Percentiles rank a stretch among this genome's conserved stretches.
Evolutionary conservation across 2,113 vertebrate genomes (phyloP).

Genomic region (Platichthys flesus): DNA sequence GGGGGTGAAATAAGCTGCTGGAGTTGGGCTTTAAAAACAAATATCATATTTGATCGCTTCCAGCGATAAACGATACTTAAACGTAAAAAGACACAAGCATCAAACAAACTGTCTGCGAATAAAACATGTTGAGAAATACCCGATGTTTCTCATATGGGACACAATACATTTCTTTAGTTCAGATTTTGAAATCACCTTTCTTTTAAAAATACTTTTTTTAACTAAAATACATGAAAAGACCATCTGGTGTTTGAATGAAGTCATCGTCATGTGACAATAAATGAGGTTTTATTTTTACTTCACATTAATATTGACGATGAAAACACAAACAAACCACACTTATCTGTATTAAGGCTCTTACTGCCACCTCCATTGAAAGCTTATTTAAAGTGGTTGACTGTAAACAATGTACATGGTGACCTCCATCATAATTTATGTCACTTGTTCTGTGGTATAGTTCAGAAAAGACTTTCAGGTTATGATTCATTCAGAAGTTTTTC

Average conservation of each 20-base stretch:
- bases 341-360: not conserved
- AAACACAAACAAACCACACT: not conserved
- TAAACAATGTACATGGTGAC: not conserved
- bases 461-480: not conserved
- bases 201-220: not conserved
- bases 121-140: no score
- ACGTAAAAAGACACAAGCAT: no score
- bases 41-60: no score
- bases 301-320: slow-evolving; percentile 7
- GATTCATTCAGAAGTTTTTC: not conserved
- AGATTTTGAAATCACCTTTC: not conserved
- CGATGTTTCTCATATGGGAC: no score
- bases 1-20: no score
- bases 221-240: not conserved
- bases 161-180: not conserved
- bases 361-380: not conserved
- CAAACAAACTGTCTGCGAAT: no score
- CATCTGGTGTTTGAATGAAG: not conserved
- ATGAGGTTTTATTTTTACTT: not conserved
- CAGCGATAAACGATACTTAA: no score
- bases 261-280: not conserved
- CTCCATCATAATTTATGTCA: not conserved
- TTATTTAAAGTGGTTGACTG: not conserved
- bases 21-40: no score
- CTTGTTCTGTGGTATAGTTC: no score